Percentiles rank a stretch among this genome's conserved stretches.
Evolutionary conservation across 2,888 invertebrate genomes (phyloP).

Genomic region (Dromius quadrimaculatus): DNA sequence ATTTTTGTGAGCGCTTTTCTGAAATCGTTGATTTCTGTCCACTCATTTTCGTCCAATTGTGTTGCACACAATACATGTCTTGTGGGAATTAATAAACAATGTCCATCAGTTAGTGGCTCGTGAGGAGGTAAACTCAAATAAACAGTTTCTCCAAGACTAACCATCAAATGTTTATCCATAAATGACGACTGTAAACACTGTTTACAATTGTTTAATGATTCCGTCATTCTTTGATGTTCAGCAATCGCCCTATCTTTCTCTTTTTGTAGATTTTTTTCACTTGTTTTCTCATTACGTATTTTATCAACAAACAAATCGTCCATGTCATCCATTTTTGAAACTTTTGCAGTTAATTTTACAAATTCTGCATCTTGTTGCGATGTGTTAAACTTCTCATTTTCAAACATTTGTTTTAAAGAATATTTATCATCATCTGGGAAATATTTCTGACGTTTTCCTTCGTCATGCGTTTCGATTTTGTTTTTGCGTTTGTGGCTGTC

Average conservation of each 20-base stretch:
- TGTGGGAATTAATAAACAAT: constrained; percentile 88
- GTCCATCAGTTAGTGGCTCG: constrained; percentile 85
- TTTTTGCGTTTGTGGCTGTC: constrained; percentile 64
- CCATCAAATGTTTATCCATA: constrained; percentile 86
- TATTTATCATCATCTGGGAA: constrained; percentile 92
- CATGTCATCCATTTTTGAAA: constrained; percentile 78
- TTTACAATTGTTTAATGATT: constrained; percentile 82
- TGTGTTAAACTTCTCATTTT: constrained; percentile 83
- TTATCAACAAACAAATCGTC: constrained; percentile 88
- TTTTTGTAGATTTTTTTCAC: constrained; percentile 72
- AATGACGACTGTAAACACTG: constrained; percentile 85
- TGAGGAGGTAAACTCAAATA: constrained; percentile 86
- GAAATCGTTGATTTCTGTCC: constrained; percentile 87
- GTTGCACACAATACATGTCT: constrained; percentile 85
- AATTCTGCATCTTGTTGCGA: constrained; percentile 86
- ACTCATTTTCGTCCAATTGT: constrained; percentile 93
- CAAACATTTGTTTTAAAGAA: constrained; percentile 86
- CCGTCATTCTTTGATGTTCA: constrained; percentile 78
- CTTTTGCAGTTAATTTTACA: constrained; percentile 77
- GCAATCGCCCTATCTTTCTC: constrained; percentile 77
- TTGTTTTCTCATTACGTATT: constrained; percentile 76
- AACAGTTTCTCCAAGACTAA: constrained; percentile 84
- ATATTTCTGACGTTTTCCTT: constrained; percentile 82
- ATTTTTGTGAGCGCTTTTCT: constrained; percentile 83
- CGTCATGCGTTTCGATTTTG: constrained; percentile 78